These are phyloP conservation scores for Meandrina meandrites DNA, from an alignment of 92 coral and sea anemone species.

Conservation along the genomic window DNA sequence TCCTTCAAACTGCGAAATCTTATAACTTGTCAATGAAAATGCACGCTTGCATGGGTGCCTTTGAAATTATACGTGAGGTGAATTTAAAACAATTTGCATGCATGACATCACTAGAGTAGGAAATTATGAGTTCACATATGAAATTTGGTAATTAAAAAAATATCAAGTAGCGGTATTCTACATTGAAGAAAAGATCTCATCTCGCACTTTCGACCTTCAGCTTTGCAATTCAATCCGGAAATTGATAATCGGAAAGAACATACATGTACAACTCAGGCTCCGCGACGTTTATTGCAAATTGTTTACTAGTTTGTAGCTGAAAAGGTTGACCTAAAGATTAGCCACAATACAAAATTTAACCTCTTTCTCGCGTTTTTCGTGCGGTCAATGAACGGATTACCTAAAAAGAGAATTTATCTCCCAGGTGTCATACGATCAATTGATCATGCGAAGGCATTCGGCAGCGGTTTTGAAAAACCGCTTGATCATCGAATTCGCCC, in stretches of 20 bases:
- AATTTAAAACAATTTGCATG: not conserved
- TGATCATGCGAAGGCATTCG: not conserved
- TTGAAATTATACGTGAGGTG: not conserved
- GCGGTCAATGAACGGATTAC: slow-evolving; percentile 7
- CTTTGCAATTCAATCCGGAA: slow-evolving; percentile 11
- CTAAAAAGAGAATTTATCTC: not conserved
- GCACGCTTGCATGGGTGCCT: not conserved
- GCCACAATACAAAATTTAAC: too few species aligned
- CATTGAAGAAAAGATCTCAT: not conserved
- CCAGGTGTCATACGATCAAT: not conserved
- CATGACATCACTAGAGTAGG: too few species aligned
- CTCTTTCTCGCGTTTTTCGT: not conserved
- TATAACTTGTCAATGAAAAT: not conserved
- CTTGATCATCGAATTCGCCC: not conserved
- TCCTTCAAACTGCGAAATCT: not conserved
- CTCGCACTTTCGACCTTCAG: slow-evolving; percentile 1
- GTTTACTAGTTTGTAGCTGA: too few species aligned
- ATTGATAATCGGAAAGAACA: not conserved
- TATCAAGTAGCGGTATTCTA: not conserved
- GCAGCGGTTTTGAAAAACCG: not conserved
- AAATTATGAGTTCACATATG: not conserved
- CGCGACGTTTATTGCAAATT: not conserved
- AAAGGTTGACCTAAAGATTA: not conserved
- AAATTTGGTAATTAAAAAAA: not conserved
- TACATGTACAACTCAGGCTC: not conserved